Base-by-base conservation (phyloP, 2,797 vertebrate genomes). In the Paratrypauchen microcephalus region DNA sequence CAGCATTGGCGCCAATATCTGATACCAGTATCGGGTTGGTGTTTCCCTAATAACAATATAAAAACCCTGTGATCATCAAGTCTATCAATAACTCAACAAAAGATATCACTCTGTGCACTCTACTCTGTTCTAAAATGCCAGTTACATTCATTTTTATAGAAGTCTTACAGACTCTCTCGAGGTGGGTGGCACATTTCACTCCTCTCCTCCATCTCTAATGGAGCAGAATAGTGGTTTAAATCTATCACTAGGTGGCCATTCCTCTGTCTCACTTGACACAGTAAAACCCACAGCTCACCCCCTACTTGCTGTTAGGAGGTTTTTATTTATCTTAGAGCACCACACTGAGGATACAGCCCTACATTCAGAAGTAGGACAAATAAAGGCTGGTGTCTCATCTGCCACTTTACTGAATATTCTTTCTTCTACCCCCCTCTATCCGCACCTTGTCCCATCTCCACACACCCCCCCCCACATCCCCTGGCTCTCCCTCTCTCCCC, bases 371-470 rank as follows among this genome's bases (percentile, higher is more conserved):
- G 72, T 73, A 78, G 72, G 72, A 78, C 68, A 54, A 57, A 59
- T 39, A 57, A 60, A 60, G 59, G 78, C 74, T 45, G 55, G 48
- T 60, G 30, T 76, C 83, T 63, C 69, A 80, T 82, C 66, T 65
- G 58, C 71, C 74, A 80, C 78, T 81, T 86, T 62, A 57, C 76
- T 76, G 68, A 82, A 79, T 82, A 83, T 83, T 84, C 68, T 78
- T 81, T 80, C 76, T 83, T 77, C 78, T 69, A 69, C 60, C 30
- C 41, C 41, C 19, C 73, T 26, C 24, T 36, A 23, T 36, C 30
- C 58, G 9, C 30, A 30, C 73, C 71, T 12, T 32, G 62, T 70
- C 74, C 74, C 56, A 4, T 76, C 76, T 36, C 32, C 32, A 23
- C 36, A 24, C 6, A 62, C 66, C 62, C 72, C 61, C 6, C n/a